phyloP scores from a whole-genome alignment of 2,113 vertebrate species.

The Hylia prasina region DNA sequence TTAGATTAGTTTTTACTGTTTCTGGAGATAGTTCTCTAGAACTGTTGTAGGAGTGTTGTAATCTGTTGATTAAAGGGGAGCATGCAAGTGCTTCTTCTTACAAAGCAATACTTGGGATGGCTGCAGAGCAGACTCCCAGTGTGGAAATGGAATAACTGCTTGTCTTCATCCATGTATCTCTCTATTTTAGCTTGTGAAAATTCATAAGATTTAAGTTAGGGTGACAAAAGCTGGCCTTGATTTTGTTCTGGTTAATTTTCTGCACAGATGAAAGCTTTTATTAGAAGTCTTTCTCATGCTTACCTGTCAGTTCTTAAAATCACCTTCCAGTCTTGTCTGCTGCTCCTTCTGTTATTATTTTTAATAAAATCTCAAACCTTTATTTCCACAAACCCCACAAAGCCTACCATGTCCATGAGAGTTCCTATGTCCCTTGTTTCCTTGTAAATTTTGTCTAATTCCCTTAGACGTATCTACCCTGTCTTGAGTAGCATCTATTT shows the following conservation, averaged over 20 bases:
- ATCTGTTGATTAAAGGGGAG: background rate
- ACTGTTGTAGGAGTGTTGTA: background rate
- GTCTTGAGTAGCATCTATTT: background rate
- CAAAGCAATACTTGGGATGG: background rate
- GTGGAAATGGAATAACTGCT: background rate
- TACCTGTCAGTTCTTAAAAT: background rate
- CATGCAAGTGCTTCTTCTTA: background rate
- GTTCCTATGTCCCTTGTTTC: background rate
- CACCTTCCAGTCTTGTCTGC: background rate
- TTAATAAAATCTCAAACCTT: background rate
- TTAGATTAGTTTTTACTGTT: background rate
- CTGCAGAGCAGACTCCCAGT: background rate
- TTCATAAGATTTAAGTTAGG: background rate
- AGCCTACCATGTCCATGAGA: background rate
- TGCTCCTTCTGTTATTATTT: background rate
- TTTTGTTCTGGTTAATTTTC: background rate
- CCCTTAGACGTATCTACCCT: background rate
- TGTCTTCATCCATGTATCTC: background rate
- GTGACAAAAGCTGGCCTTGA: background rate
- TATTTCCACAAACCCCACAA: background rate
- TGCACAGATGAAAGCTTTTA: background rate
- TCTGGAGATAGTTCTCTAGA: background rate
- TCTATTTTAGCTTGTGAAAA: background rate
- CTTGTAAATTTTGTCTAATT: background rate
- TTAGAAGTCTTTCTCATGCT: background rate